A percentile compares a stretch with the other conserved stretches of the same genome.
Evolutionary conservation across 2,888 invertebrate species (phyloP).

Genomic region (Ctena decussata): DNA sequence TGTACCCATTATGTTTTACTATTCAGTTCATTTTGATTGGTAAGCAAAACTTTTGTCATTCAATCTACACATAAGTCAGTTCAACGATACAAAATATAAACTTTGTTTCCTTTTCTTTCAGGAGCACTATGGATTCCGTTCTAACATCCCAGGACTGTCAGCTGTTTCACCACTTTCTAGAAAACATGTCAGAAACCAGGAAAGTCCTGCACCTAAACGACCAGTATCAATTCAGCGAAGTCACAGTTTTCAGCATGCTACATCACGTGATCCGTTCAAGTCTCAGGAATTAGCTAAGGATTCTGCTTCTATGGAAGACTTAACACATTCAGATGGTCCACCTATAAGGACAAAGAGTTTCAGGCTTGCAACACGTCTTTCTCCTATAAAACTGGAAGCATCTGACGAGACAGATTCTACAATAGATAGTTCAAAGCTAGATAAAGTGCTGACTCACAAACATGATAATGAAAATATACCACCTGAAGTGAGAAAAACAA

Average conservation of each 20-base stretch:
- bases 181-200: not conserved
- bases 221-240: slow-evolving; percentile 54
- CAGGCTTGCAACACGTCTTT: slow-evolving; percentile 73
- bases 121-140: slow-evolving; percentile 35
- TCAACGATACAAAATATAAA: no score
- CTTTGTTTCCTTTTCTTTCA: slow-evolving; percentile 2
- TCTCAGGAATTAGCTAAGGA: slow-evolving; percentile 60
- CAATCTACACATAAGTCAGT: no score
- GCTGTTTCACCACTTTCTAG: not conserved
- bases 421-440: not conserved
- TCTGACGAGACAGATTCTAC: slow-evolving; percentile 40
- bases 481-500: slow-evolving; percentile 43
- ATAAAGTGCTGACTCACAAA: slow-evolving; percentile 25
- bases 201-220: slow-evolving; percentile 15
- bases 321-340: slow-evolving; percentile 53
- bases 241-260: slow-evolving; percentile 79
- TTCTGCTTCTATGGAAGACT: slow-evolving; percentile 51
- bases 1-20: no score
- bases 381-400: slow-evolving; percentile 74
- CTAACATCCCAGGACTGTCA: slow-evolving; percentile 17
- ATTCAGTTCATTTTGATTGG: no score
- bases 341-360: slow-evolving; percentile 77
- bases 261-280: slow-evolving; percentile 66
- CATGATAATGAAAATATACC: slow-evolving; percentile 43
- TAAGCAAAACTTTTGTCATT: no score